Base-by-base conservation (phyloP, 2,888 invertebrate genomes). In the Mesochorus sp. region DNA sequence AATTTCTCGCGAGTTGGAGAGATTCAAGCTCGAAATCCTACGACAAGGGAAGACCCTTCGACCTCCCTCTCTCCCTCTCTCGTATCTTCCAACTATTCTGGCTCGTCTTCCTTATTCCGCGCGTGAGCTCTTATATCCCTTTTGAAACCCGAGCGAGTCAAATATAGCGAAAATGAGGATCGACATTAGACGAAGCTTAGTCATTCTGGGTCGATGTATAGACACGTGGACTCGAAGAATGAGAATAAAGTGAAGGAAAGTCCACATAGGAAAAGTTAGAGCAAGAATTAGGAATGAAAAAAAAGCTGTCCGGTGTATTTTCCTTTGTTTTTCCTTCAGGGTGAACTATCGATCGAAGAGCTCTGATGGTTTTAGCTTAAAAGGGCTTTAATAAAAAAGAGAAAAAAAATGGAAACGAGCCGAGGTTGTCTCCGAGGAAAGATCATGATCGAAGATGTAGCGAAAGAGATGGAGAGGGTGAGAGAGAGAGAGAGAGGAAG, bases 401-500 rank as follows among this genome's bases (percentile, higher is more conserved):
- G 12, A 5, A 10, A 59, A 42, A 44, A 57, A 68, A 57, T 47
- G 57, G 62, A 49, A 42, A 53, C 34, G 57, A 67, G 34, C 59
- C 31, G 74, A 74, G 59, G 68, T 55, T 73, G 73, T 62, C 57
- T 73, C 68, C 24, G 57, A 68, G 73, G 57, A 77, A 64, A 68
- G 77, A 77, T 73, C 62, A 68, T 42, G 39, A 53, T n/a, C 57
- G 34, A 71, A 44, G 47, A 34, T 39, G 49, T 28, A 49, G 24
- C 61, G 67, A 75, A 79, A 82, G 31, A 55, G 19, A 6, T 17
- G 26, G 17, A 6, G 19, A 6, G 21, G 1, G 51, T 26, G 55
- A 19, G 55, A 71, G 62, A 79, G 81, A 81, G 83, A 79, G 81
- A 81, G 81, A 72, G 76, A 75, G 74, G 67, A 61, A 67, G 73